Conservation (phyloP, 1,140 invertebrate genomes). For the Philaenus spumarius region DNA sequence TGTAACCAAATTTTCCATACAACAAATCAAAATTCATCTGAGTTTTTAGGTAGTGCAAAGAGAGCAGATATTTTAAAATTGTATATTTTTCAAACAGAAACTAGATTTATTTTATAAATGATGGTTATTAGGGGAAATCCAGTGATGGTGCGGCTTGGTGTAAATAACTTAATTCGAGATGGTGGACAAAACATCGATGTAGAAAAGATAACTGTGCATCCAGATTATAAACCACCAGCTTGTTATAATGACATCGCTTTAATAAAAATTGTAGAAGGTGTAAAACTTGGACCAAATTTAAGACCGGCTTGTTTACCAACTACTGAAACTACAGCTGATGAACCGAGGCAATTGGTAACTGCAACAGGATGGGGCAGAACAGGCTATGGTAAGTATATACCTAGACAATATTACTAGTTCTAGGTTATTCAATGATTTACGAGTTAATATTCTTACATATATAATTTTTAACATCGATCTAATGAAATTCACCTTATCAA, state of each 20-base stretch:
- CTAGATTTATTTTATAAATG: constrained; percentile 11
- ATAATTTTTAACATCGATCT: constrained; percentile 16
- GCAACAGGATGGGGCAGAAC: constrained; percentile 33
- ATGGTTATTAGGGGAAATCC: constrained; percentile 38
- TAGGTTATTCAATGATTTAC: no score
- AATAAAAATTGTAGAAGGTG: constrained; percentile 32
- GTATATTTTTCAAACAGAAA: not conserved
- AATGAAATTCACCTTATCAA: no score
- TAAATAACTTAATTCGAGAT: constrained; percentile 28
- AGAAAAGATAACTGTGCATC: constrained; percentile 37
- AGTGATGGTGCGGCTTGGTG: constrained; percentile 33
- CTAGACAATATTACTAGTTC: no score
- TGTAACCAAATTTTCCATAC: no score
- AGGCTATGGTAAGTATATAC: constrained; percentile 30
- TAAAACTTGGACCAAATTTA: constrained; percentile 30
- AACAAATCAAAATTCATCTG: no score
- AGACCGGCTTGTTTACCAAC: constrained; percentile 42
- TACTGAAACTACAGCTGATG: constrained; percentile 4
- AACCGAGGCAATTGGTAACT: constrained; percentile 26
- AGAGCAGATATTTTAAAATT: not conserved
- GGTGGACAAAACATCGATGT: constrained; percentile 14
- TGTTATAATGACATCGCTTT: constrained; percentile 43
- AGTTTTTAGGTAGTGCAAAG: no score
- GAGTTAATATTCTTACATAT: constrained; percentile 8
- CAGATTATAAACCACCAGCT: constrained; percentile 44